Evolutionary conservation across 1,140 invertebrate species (phyloP).

Genomic region (Tetramorium simillimum): DNA sequence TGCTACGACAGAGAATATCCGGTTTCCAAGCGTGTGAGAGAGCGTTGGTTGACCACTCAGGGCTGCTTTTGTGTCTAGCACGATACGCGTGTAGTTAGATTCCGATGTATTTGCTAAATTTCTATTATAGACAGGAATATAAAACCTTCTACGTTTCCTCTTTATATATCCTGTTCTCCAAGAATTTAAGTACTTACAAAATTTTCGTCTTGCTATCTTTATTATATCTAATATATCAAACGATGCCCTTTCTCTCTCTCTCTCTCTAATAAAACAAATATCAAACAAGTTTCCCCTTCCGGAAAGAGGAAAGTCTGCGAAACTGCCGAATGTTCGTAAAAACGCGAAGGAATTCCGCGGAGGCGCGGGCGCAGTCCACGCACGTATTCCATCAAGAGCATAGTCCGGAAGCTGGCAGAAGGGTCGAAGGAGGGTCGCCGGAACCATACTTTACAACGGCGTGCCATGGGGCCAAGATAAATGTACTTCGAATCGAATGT

Average conservation of each 20-base stretch:
- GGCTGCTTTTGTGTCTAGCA: conserved; percentile 4
- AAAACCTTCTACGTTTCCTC: neutral
- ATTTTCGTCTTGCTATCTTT: neutral
- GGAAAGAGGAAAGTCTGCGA: conserved; percentile 15
- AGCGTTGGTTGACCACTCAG: conserved; percentile 6
- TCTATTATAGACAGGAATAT: neutral
- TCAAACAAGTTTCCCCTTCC: neutral
- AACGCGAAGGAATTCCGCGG: conserved; percentile 43
- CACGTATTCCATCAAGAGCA: conserved; percentile 76
- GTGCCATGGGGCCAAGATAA: conserved; percentile 67
- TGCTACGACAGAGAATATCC: conserved; percentile 53
- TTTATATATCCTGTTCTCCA: neutral
- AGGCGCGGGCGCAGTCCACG: conserved; percentile 64
- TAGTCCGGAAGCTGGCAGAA: conserved; percentile 60
- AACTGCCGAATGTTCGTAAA: conserved; percentile 59
- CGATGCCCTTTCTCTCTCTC: neutral
- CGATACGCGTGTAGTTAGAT: conserved; percentile 3
- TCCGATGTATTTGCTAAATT: conserved; percentile 1
- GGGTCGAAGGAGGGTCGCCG: conserved; percentile 36
- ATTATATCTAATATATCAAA: conserved; percentile 1
- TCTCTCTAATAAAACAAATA: conserved; percentile 5
- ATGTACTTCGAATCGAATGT: conserved; percentile 71
- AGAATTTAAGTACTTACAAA: neutral
- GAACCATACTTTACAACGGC: conserved; percentile 64
- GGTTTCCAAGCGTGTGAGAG: conserved; percentile 25